A percentile compares a stretch with the other conserved stretches of the same genome.
These are phyloP conservation scores for Mycalesis mineus DNA, from an alignment of 2,888 invertebrate genomes.

Conservation along the genomic window DNA sequence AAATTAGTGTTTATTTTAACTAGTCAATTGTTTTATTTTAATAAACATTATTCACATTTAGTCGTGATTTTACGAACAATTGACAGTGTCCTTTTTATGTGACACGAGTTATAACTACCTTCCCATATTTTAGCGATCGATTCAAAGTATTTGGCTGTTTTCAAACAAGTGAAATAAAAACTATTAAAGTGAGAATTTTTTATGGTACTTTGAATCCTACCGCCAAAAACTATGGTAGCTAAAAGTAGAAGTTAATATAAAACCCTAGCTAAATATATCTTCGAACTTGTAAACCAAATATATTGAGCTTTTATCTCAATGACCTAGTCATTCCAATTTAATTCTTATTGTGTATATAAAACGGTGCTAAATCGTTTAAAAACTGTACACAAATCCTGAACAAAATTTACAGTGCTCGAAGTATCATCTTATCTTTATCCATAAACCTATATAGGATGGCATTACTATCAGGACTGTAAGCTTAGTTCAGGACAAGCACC, in stretches of 20 bases:
- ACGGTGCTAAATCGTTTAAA: neutral
- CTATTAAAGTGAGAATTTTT: no score
- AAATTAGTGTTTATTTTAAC: no score
- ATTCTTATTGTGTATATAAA: neutral
- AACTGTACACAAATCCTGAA: neutral
- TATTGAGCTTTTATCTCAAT: constrained; percentile 15
- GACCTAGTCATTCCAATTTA: constrained; percentile 15
- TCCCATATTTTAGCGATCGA: neutral
- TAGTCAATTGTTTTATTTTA: no score
- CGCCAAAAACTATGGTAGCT: neutral
- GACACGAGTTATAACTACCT: neutral
- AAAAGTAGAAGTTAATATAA: neutral
- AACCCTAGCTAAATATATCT: constrained; percentile 16
- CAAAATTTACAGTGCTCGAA: neutral
- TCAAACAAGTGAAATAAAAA: no score
- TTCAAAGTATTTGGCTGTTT: neutral
- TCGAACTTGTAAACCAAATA: constrained; percentile 7
- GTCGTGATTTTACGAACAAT: no score
- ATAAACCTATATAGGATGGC: neutral
- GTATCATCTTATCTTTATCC: neutral
- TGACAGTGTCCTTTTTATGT: no score
- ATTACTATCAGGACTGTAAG: neutral
- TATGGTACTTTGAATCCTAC: neutral
- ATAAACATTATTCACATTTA: no score
- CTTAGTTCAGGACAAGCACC: neutral